These are phyloP conservation scores for Labeo calbasu DNA, from an alignment of 2,797 vertebrate species.

Conservation along the genomic window DNA sequence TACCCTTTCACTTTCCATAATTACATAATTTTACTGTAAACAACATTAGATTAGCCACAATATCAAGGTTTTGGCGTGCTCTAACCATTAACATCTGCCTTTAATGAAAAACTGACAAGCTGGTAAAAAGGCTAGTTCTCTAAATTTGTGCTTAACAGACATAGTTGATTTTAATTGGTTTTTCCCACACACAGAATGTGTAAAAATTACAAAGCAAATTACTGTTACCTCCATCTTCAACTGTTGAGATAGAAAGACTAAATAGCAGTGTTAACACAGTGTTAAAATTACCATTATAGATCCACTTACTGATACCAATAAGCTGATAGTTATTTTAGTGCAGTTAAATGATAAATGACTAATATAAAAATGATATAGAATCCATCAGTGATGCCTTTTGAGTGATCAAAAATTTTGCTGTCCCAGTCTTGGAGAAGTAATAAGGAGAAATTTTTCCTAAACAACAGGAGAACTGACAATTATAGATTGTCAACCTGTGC, in stretches of 20 bases:
- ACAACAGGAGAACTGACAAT: too few relatives aligned
- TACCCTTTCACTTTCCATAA: not conserved
- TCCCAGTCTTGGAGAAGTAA: not conserved
- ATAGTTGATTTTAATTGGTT: not conserved
- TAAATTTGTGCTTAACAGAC: not conserved
- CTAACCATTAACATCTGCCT: not conserved
- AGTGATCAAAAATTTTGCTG: not conserved
- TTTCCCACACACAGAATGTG: not conserved
- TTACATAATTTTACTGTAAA: not conserved
- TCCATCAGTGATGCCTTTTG: not conserved
- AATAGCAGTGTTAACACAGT: not conserved
- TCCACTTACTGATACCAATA: not conserved
- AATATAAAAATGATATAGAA: not conserved
- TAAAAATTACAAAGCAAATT: not conserved
- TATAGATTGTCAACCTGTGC: not conserved
- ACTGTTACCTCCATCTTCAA: not conserved
- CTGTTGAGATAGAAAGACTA: not conserved
- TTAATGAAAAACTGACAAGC: not conserved
- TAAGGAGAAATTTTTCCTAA: not conserved
- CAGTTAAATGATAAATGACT: not conserved
- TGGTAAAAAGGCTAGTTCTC: not conserved
- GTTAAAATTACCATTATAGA: not conserved
- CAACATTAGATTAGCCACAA: conserved; percentile 8
- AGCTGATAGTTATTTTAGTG: not conserved
- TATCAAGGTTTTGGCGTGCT: not conserved